These are phyloP conservation scores for Polyommatus icarus DNA, from an alignment of 2,888 invertebrate species.

Conservation along the genomic window DNA sequence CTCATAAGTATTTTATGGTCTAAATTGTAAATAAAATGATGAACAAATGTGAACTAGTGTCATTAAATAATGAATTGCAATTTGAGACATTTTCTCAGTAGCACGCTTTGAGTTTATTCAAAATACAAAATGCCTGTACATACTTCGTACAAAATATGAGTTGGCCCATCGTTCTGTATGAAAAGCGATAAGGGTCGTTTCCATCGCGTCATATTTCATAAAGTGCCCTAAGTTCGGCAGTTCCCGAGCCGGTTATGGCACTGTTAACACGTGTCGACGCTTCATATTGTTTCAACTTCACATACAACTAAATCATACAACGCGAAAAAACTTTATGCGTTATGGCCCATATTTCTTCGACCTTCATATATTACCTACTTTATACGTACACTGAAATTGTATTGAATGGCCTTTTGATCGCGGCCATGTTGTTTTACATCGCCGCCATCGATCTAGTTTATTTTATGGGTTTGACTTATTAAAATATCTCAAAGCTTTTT, in stretches of 20 bases:
- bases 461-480: neutral
- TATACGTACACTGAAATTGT: constrained; percentile 30
- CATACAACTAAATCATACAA: constrained; percentile 62
- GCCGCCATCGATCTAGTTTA: neutral
- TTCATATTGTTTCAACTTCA: constrained; percentile 65
- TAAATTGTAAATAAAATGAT: no score
- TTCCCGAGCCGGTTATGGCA: constrained; percentile 73
- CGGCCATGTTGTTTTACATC: constrained; percentile 8
- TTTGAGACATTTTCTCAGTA: neutral
- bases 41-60: no score
- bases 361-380: constrained; percentile 25
- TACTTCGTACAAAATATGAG: neutral
- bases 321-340: constrained; percentile 48
- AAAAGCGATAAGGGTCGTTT: constrained; percentile 59
- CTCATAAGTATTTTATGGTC: no score
- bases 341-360: constrained; percentile 40
- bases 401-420: constrained; percentile 21
- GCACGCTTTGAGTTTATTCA: neutral
- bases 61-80: no score
- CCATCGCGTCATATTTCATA: constrained; percentile 76
- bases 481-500: neutral
- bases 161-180: constrained; percentile 16
- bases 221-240: constrained; percentile 77
- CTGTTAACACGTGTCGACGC: constrained; percentile 77
- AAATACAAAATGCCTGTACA: neutral